These are phyloP conservation scores for Clanis bilineata DNA, from an alignment of 2,888 invertebrate genomes.

Conservation along the genomic window DNA sequence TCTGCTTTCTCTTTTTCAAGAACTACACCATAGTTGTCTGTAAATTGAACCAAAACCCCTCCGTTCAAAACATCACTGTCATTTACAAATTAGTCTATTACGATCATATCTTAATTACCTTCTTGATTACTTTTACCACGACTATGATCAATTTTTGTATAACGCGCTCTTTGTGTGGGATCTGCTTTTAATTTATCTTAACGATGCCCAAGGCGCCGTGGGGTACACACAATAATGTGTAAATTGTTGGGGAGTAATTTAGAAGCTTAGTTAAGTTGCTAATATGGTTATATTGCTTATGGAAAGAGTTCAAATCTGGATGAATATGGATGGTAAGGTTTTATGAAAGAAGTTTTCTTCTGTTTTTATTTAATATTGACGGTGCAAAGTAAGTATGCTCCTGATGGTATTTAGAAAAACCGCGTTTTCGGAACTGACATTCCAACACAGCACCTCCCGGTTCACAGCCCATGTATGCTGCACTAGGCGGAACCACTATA, in stretches of 20 bases:
- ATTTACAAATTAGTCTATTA: neutral
- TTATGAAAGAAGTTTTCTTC: neutral
- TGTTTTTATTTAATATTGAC: no score
- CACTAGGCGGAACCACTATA: no score
- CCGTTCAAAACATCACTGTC: neutral
- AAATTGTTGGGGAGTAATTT: neutral
- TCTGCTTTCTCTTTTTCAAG: neutral
- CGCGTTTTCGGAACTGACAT: no score
- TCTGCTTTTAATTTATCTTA: slow-evolving; percentile 61
- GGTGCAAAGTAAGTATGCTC: no score
- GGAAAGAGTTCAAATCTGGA: neutral
- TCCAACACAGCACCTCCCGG: no score
- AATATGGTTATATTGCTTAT: neutral
- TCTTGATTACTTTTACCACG: neutral
- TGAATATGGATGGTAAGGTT: neutral
- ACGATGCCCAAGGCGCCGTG: slow-evolving; percentile 46
- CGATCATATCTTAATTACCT: neutral
- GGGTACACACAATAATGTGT: neutral
- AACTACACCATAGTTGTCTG: neutral
- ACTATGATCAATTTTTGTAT: neutral
- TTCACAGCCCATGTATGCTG: no score
- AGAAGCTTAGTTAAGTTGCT: neutral
- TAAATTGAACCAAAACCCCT: neutral
- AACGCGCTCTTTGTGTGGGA: slow-evolving; percentile 26
- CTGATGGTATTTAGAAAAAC: no score